Evolutionary conservation across 1,140 invertebrate species (phyloP).

Genomic region (Notospermus geniculatus): DNA sequence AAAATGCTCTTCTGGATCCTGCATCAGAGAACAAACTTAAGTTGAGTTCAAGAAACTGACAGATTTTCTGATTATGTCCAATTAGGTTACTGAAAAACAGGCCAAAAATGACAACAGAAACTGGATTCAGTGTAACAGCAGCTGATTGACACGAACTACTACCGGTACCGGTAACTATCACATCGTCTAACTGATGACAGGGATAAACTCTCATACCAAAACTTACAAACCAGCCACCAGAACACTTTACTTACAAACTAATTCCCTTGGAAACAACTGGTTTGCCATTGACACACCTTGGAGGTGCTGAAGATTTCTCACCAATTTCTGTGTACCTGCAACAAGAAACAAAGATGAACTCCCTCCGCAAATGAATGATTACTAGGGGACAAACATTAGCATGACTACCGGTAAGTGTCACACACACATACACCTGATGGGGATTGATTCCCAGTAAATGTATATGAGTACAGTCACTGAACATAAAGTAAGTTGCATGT

Average conservation of each 20-base stretch:
- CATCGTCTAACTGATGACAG: not conserved
- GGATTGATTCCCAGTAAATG: no score
- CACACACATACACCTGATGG: no score
- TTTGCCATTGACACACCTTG: slow-evolving; percentile 1
- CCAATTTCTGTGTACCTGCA: slow-evolving; percentile 28
- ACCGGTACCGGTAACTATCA: no score
- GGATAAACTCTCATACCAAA: not conserved
- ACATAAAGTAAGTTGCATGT: no score
- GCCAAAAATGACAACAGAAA: no score
- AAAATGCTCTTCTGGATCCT: slow-evolving; percentile 57
- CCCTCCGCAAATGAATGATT: slow-evolving; percentile 4
- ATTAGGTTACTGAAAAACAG: not conserved
- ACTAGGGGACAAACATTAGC: no score
- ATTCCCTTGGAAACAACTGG: not conserved
- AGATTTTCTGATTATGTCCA: slow-evolving; percentile 17
- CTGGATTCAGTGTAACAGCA: no score
- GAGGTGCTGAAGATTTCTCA: slow-evolving; percentile 12
- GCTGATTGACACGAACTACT: no score
- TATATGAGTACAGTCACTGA: no score
- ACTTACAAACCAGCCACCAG: no score
- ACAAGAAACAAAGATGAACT: slow-evolving; percentile 4
- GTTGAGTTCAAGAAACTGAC: slow-evolving; percentile 19
- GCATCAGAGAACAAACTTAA: slow-evolving; percentile 60
- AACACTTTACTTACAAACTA: not conserved
- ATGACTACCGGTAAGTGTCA: no score